These are phyloP conservation scores for Gasterosteus aculeatus DNA, from an alignment of 2,113 vertebrate species.

Conservation along the genomic window DNA sequence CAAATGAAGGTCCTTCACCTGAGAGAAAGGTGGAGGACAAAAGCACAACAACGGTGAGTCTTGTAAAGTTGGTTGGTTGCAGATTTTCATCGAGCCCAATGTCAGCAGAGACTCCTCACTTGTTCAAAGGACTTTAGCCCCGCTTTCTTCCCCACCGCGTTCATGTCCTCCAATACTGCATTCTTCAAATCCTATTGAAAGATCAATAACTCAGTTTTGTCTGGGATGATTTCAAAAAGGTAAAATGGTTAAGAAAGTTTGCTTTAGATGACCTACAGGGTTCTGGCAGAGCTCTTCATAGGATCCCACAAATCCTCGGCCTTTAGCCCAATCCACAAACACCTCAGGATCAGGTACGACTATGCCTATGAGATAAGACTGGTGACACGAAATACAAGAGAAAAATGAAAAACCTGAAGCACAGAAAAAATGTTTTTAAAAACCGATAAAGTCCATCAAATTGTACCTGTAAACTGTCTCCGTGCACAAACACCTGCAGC, in stretches of 20 bases:
- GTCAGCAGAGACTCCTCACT: conserved; percentile 53
- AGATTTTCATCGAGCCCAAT: neutral
- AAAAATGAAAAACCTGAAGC: neutral
- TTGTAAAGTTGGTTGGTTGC: neutral
- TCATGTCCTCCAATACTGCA: conserved; percentile 81
- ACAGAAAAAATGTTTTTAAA: neutral
- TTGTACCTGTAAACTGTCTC: conserved; percentile 83
- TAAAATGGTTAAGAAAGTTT: neutral
- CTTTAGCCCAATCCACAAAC: conserved; percentile 79
- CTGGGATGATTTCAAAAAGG: neutral
- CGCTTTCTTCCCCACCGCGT: conserved; percentile 73
- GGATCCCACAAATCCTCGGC: conserved; percentile 76
- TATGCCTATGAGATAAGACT: conserved; percentile 81
- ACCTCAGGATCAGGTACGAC: conserved; percentile 83
- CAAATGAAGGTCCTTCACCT: conserved; percentile 81
- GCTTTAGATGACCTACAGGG: conserved; percentile 68
- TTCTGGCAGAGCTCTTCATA: conserved; percentile 82
- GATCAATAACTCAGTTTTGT: neutral
- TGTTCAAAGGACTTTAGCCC: conserved; percentile 85
- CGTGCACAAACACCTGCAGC: conserved; percentile 84
- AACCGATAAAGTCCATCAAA: neutral
- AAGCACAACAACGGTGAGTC: neutral
- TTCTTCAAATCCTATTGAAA: conserved; percentile 77
- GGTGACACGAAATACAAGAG: conserved; percentile 8
- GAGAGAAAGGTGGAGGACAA: neutral